A percentile compares a stretch with the other conserved stretches of the same genome.
Evolutionary conservation across 2,888 invertebrate genomes (phyloP).

Genomic region (Epiblema foenella): DNA sequence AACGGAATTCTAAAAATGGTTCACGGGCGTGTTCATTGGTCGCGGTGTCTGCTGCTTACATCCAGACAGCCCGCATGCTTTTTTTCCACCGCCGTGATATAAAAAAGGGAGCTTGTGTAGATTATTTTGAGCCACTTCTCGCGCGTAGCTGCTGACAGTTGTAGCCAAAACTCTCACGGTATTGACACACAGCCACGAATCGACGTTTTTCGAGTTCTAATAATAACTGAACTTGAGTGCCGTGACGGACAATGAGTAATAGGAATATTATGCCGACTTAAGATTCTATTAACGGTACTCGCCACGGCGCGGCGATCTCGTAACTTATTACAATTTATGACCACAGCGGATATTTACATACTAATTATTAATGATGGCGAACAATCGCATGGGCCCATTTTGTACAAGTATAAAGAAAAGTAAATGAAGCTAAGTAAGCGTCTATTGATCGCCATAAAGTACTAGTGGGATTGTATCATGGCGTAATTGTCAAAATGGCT

Average conservation of each 20-base stretch:
- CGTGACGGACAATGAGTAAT: slow-evolving; percentile 75
- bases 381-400: slow-evolving; percentile 19
- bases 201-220: slow-evolving; percentile 40
- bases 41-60: too few relatives aligned
- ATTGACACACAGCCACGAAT: slow-evolving; percentile 37
- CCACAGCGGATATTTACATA: slow-evolving; percentile 38
- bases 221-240: slow-evolving; percentile 54
- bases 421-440: too few relatives aligned
- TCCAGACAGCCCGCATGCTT: too few relatives aligned
- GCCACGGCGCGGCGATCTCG: slow-evolving; percentile 55
- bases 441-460: too few relatives aligned
- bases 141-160: not conserved
- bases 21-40: too few relatives aligned
- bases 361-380: slow-evolving; percentile 11
- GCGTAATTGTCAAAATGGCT: too few relatives aligned
- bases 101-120: not conserved
- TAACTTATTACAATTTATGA: slow-evolving; percentile 67
- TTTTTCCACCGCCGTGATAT: too few relatives aligned
- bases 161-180: slow-evolving; percentile 8
- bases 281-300: slow-evolving; percentile 73
- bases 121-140: not conserved
- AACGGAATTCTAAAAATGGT: too few relatives aligned
- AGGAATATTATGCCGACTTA: slow-evolving; percentile 64
- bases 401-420: too few relatives aligned
- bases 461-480: too few relatives aligned